A percentile compares a stretch with the other conserved stretches of the same genome.
phyloP scores from a whole-genome alignment of 2,113 vertebrate species.

The Oreotrochilus melanogaster region DNA sequence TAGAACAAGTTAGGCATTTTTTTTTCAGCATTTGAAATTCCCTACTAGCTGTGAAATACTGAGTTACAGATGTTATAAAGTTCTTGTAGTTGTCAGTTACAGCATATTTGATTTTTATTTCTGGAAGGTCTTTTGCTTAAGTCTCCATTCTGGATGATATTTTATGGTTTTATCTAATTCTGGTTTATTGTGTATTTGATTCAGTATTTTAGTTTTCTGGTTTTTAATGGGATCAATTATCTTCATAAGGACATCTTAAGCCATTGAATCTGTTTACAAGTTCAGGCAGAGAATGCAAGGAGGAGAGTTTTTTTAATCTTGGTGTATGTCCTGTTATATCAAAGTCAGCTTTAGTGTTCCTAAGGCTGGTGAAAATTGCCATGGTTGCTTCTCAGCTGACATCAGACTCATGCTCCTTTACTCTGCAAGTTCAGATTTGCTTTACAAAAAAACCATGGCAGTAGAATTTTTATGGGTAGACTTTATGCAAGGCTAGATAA shows the following conservation, averaged over 20 bases:
- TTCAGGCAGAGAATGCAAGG: background rate
- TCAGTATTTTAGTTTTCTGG: background rate
- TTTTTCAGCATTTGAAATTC: background rate
- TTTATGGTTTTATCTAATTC: background rate
- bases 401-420: background rate
- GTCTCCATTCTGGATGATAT: background rate
- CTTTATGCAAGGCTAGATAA: background rate
- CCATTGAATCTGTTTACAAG: background rate
- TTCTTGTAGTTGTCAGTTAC: background rate
- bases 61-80: background rate
- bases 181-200: background rate
- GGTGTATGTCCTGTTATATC: background rate
- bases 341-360: background rate
- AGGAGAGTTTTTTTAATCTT: background rate
- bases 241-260: background rate
- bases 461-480: background rate
- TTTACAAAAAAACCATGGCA: background rate
- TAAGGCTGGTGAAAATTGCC: background rate
- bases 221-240: background rate
- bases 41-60: background rate
- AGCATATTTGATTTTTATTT: background rate
- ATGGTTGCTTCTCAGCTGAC: accelerated
- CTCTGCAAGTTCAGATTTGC: background rate
- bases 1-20: background rate
- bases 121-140: background rate